Evolutionary conservation across 2,113 vertebrate genomes (phyloP), one percentile per base, ranked within the genome.

Genomic region (Steatornis caripensis): DNA sequence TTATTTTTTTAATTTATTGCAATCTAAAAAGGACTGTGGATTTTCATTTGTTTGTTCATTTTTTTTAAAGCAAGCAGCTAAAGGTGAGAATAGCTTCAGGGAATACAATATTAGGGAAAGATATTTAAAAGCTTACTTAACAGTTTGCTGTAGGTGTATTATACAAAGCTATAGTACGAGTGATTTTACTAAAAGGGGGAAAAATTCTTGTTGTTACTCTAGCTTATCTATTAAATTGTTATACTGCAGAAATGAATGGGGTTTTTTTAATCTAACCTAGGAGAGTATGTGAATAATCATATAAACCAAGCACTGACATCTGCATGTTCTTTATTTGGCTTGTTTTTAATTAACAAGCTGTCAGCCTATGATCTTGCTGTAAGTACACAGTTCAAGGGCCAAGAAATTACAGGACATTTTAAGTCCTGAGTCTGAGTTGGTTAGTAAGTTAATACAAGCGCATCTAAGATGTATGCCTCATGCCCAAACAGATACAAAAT

Each of bases 311-410:
- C 39, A 95, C 75, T 93, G 86, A 95, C 85, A 96, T 97, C 94
- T 95, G 84, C 79, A 95, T 97, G 84, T 93, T 82, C 87, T 97
- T 97, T 96, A 84, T 65, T 96, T 95, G 90, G 81, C 89, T 93
- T 94, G 37, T 78, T 97, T 96, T 96, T 96, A 93, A 96, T 96
- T 84, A 97, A 81, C 92, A 90, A 94, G 84, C 78, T 95, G 89
- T 97, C 94, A 94, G 83, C 36, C 62, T 91, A 61, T 89, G 86
- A 94, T 94, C 77, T 58, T 91, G 76, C 87, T 89, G 46, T 75
- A 94, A 94, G 80, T 70, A 75, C 65, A 87, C 46, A 83, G 43
- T 92, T 90, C 91, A 83, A 84, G 57, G 85, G 94, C 92, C 93
- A 97, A 94, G 72, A 94, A 93, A 95, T 95, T 87, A 84, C 58